Percentiles rank a stretch among this genome's conserved stretches.
phyloP scores from a whole-genome alignment of 2,888 invertebrate genomes.

The Xestia ashworthii region DNA sequence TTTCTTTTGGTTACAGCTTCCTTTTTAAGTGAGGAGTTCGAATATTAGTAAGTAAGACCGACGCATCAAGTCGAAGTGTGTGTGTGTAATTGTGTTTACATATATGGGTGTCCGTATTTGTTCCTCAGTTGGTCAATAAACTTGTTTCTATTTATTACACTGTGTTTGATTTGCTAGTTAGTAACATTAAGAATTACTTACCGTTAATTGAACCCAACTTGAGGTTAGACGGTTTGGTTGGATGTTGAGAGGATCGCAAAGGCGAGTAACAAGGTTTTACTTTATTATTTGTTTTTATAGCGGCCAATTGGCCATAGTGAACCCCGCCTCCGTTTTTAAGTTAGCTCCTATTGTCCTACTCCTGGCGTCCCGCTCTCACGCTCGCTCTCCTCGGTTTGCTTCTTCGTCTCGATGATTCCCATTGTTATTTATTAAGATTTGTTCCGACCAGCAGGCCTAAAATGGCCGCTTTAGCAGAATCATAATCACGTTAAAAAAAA shows the following conservation, averaged over 20 bases:
- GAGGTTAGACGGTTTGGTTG: background rate
- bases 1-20: constrained; percentile 83
- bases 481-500: too few relatives aligned
- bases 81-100: constrained; percentile 60
- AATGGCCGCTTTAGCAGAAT: too few relatives aligned
- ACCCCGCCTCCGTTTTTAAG: too few relatives aligned
- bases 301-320: too few relatives aligned
- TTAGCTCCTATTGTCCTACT: too few relatives aligned
- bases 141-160: constrained; percentile 61
- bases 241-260: background rate
- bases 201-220: background rate
- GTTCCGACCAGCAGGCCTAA: too few relatives aligned
- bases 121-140: constrained; percentile 67
- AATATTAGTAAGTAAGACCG: constrained; percentile 56
- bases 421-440: too few relatives aligned
- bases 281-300: too few relatives aligned
- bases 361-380: too few relatives aligned
- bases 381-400: too few relatives aligned
- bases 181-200: background rate
- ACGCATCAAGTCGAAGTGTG: constrained; percentile 54
- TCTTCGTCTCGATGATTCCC: too few relatives aligned
- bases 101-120: constrained; percentile 52
- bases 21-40: constrained; percentile 86
- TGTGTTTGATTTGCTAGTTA: background rate
- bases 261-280: background rate